These are phyloP conservation scores for Condylura cristata DNA, from an alignment of 2,113 vertebrate species.

Conservation along the genomic window DNA sequence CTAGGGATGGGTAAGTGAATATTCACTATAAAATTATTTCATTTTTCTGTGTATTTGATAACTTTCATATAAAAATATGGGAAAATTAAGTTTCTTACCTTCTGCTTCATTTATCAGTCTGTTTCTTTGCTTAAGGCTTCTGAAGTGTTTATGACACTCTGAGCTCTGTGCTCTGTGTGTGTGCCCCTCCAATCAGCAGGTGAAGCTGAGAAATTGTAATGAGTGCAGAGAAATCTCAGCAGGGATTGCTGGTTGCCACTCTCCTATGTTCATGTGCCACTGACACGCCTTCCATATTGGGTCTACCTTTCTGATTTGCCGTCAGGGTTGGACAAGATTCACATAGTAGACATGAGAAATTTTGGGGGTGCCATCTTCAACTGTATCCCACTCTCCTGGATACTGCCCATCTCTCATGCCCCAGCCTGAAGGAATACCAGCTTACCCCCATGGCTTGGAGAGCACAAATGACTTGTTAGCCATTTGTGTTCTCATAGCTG, in stretches of 20 bases:
- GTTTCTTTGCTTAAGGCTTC: neutral
- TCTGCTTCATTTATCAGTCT: neutral
- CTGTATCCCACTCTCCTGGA: accelerated
- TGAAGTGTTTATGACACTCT: neutral
- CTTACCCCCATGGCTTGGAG: accelerated
- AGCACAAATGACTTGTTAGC: no score
- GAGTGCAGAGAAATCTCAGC: no score
- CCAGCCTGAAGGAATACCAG: neutral
- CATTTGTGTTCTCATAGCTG: no score
- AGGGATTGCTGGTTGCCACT: neutral
- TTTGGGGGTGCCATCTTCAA: neutral
- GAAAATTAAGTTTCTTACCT: neutral
- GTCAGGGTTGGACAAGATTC: neutral
- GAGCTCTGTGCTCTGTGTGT: accelerated
- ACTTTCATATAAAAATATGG: neutral
- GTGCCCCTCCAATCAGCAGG: neutral
- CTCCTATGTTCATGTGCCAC: neutral
- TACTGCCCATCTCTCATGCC: neutral
- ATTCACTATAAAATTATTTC: neutral
- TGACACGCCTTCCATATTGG: neutral
- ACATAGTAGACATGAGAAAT: neutral
- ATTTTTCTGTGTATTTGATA: conserved; percentile 19
- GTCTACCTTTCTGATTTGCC: neutral
- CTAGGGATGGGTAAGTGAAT: neutral
- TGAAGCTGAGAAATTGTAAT: neutral